Conservation (phyloP, 2,888 invertebrate species). For the Synergus umbraculus region DNA sequence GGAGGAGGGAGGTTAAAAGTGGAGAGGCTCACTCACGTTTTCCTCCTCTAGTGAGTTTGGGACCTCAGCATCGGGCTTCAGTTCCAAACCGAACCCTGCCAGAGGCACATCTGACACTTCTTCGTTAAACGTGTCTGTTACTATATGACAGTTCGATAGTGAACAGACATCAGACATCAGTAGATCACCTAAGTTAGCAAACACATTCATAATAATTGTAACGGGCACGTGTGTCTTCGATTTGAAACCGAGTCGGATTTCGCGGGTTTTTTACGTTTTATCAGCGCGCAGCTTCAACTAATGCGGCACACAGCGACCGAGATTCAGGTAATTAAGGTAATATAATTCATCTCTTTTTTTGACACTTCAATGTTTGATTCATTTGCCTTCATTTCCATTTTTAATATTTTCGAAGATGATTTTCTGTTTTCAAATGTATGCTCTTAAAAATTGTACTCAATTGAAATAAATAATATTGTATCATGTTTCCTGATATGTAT, state of each 20-base stretch:
- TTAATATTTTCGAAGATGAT: too few species aligned
- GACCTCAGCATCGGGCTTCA: slow-evolving; percentile 50
- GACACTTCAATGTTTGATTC: too few species aligned
- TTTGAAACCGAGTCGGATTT: background rate
- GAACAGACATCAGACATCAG: background rate
- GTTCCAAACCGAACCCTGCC: slow-evolving; percentile 55
- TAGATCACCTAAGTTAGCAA: background rate
- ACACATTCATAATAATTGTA: background rate
- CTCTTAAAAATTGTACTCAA: too few species aligned
- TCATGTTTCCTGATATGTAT: too few species aligned
- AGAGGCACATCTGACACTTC: slow-evolving; percentile 45
- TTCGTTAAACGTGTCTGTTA: slow-evolving; percentile 1
- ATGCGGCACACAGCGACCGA: slow-evolving; percentile 68
- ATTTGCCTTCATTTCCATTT: too few species aligned
- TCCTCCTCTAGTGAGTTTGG: slow-evolving; percentile 54
- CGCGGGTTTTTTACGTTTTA: slow-evolving; percentile 1
- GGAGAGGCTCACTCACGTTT: slow-evolving; percentile 43
- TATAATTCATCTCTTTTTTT: too few species aligned
- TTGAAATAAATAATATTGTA: too few species aligned
- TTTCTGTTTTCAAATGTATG: too few species aligned
- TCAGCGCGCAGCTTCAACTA: slow-evolving; percentile 41
- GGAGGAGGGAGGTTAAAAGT: slow-evolving; percentile 17
- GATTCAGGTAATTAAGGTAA: slow-evolving; percentile 51
- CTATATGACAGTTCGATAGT: slow-evolving; percentile 28
- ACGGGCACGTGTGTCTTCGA: slow-evolving; percentile 10